phyloP scores from a whole-genome alignment of 2,797 vertebrate species.

The Pipistrellus pygmaeus region DNA sequence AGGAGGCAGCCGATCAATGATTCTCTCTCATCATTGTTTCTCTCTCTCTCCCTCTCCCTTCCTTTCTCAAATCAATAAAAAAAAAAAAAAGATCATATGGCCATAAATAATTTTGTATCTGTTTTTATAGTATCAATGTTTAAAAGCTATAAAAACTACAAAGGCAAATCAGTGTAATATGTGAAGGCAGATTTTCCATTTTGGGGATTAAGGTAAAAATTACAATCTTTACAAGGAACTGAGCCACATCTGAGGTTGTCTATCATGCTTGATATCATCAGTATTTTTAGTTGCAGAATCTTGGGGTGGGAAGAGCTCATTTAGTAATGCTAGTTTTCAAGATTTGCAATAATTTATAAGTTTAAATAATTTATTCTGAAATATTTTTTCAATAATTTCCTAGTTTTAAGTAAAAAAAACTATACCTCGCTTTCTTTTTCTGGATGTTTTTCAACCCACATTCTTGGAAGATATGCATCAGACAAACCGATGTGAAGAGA shows the following conservation, averaged over 20 bases:
- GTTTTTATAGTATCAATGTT: background rate
- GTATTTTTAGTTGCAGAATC: constrained; percentile 1
- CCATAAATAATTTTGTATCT: constrained; percentile 7
- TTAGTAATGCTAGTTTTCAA: constrained; percentile 47
- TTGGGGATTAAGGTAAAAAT: background rate
- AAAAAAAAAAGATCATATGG: background rate
- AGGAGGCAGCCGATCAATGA: no score
- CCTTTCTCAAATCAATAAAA: no score
- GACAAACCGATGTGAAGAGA: constrained; percentile 88
- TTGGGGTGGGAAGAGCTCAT: background rate
- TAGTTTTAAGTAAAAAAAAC: constrained; percentile 28
- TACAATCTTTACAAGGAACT: background rate
- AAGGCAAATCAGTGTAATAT: background rate
- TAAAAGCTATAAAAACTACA: background rate
- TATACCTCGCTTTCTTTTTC: constrained; percentile 92
- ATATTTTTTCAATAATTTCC: background rate
- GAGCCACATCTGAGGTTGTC: background rate
- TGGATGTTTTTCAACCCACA: constrained; percentile 94
- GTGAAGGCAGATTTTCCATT: background rate
- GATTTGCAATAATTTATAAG: background rate
- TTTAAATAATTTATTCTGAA: constrained; percentile 30
- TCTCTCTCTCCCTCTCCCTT: no score
- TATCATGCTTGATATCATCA: background rate
- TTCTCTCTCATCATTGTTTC: no score
- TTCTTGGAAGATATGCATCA: constrained; percentile 90